Evolutionary conservation across 2,888 invertebrate genomes (phyloP).

Genomic region (Aspidiotus rigidus): DNA sequence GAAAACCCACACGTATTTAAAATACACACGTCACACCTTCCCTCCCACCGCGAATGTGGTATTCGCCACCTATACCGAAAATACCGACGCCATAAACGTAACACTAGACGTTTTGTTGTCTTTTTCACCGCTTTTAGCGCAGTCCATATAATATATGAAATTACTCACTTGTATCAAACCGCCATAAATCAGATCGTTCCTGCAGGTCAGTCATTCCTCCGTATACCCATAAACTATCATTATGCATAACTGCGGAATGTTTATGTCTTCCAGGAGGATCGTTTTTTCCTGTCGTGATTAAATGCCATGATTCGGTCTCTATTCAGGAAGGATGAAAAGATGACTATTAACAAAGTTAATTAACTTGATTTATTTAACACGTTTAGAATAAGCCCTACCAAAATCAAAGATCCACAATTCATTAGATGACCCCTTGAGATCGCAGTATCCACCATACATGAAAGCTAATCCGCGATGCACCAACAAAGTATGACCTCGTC

Average conservation of each 20-base stretch:
- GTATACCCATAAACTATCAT: slow-evolving; percentile 72
- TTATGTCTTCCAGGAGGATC: slow-evolving; percentile 55
- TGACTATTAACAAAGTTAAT: background rate
- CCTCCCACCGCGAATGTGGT: too few relatives aligned
- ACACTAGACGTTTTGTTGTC: too few relatives aligned
- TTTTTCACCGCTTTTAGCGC: too few relatives aligned
- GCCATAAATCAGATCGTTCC: slow-evolving; percentile 67
- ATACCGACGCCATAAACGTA: too few relatives aligned
- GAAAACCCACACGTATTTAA: too few relatives aligned
- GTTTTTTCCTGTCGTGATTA: slow-evolving; percentile 47
- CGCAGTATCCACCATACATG: slow-evolving; percentile 79
- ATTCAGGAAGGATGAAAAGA: slow-evolving; percentile 33
- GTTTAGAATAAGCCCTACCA: slow-evolving; percentile 48
- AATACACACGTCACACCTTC: too few relatives aligned
- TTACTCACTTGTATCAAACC: slow-evolving; percentile 59
- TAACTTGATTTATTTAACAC: background rate
- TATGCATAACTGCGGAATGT: slow-evolving; percentile 72
- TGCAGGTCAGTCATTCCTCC: slow-evolving; percentile 80
- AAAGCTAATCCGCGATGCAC: slow-evolving; percentile 69
- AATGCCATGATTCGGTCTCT: slow-evolving; percentile 77
- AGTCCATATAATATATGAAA: background rate
- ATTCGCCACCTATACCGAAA: too few relatives aligned
- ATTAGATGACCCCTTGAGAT: slow-evolving; percentile 69
- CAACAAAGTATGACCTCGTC: slow-evolving; percentile 74
- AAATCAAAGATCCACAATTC: slow-evolving; percentile 84